phyloP scores from a whole-genome alignment of 23 tunicate species.

The Phallusia fumigata region DNA sequence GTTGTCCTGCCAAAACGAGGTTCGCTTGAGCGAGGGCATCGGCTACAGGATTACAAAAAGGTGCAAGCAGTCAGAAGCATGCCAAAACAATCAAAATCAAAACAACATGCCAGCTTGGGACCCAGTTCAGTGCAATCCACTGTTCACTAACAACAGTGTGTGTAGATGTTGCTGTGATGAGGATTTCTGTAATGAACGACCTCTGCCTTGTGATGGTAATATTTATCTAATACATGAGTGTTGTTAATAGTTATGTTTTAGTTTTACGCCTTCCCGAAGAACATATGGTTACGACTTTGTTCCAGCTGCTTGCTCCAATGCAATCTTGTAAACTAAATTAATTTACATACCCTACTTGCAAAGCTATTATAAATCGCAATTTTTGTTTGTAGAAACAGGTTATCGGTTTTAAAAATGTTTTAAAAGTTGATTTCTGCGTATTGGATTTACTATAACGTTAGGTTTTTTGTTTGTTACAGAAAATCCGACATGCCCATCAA shows the following conservation, averaged over 20 bases:
- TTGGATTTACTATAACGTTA: no score
- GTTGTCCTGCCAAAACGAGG: constrained; percentile 82
- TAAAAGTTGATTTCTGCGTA: no score
- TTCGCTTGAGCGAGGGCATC: constrained; percentile 51
- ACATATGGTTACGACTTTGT: no score
- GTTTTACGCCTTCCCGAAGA: no score
- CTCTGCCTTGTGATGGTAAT: constrained; percentile 77
- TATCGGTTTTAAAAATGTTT: no score
- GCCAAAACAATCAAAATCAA: constrained; percentile 73
- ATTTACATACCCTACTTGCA: no score
- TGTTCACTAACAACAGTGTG: constrained; percentile 58
- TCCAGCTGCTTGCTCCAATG: no score
- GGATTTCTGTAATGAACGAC: constrained; percentile 68
- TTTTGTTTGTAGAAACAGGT: no score
- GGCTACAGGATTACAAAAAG: constrained; percentile 69
- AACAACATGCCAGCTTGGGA: constrained; percentile 78
- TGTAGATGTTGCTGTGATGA: constrained; percentile 81
- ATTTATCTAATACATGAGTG: background rate
- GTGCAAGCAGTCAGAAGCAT: constrained; percentile 81
- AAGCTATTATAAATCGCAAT: no score
- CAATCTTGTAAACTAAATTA: no score
- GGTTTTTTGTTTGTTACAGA: constrained; percentile 26
- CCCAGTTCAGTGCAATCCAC: constrained; percentile 83
- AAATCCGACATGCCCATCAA: constrained; percentile 49
- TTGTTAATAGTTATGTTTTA: background rate